Evolutionary conservation across 2,888 invertebrate genomes (phyloP), one percentile per base, ranked within the genome.

Genomic region (Leptopilina syphax): DNA sequence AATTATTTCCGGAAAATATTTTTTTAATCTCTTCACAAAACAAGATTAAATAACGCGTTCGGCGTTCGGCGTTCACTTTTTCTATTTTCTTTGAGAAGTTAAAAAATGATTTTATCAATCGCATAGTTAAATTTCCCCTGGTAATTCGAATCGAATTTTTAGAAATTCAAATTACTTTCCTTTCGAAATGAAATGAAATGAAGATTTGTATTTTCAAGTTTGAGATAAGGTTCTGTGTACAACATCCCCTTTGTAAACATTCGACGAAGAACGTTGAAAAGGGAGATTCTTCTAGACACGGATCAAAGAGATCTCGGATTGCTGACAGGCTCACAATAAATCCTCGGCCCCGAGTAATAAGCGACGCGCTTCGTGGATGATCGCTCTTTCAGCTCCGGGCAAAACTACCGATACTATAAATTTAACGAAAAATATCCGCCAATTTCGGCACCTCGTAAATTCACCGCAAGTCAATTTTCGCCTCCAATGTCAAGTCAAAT

Each of bases 281-380:
- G 57, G 73, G 73, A 73, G 73, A 57, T 73, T 73, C 73, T 73
- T 73, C 73, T 34, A 54, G n/a, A 80, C 54, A 54, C 78, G 83
- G 85, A 80, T 86, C 86, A 86, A 86, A 86, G 86, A 86, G 85
- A 86, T 86, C 34, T 3, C 86, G 80, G 86, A 86, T 85, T 84
- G 84, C 83, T 86, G 86, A 86, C 86, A 86, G 86, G 85, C 85
- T 85, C 83, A 85, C 80, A 85, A 86, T 86, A 86, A 86, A 86
- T 86, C 86, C 77, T 68, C 73, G 73, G 73, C 81, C 82, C 50
- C 80, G 83, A 84, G 70, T 86, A 86, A 86, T 86, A 86, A 86
- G 86, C 83, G 85, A 82, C 82, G 81, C 82, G 82, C 81, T 79
- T 83, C 80, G 80, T 67, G 47, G 54, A 9, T 68, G 54, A 9